Base-by-base conservation (phyloP, 2,113 vertebrate genomes). In the Pseudorhombus dupliciocellatus region DNA sequence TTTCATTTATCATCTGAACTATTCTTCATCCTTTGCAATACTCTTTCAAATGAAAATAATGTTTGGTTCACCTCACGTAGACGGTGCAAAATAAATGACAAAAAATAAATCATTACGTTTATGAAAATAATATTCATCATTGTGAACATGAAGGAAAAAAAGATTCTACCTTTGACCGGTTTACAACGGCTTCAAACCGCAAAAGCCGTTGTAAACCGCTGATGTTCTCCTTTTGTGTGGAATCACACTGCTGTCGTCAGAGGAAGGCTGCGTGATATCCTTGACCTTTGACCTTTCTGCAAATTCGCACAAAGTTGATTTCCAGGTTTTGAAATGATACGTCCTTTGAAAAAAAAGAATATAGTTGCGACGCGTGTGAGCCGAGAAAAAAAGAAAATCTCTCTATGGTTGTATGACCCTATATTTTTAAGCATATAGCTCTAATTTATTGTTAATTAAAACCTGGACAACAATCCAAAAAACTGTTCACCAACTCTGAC, bases 261-360 rank as follows among this genome's bases (percentile, higher is more conserved):
- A 1, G 4, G 4, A 31, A 1, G 44, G 14, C 15, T 37, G 26
- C 9, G 25, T 40, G 1, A 59, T 34, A 48, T 65, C 67, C 69
- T 66, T 79, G 62, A 69, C 72, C 68, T 77, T 70, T 83, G 50
- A 80, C 76, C 71, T 70, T 61, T 62, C 51, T 18, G 3, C 46
- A 4, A 61, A 56, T 66, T 65, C 30, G 50, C 14, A 51, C 30
- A 76, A 58, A 57, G 12, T 40, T 16, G n/a, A 50, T 26, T 66
- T 48, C 28, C 34, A 1, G n/a, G 16, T 10, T 12, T 61, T 16
- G 18, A 52, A n/a, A 20, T 8, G 59, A 18, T 46, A 18, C 42
- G 5, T 15, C 5, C 16, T n/a, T 7, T 3, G 46, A 9, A 14
- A 10, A 14, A 10, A 22, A 2, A 37, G 4, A 48, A n/a, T 14